Percentiles rank a stretch among this genome's conserved stretches.
Conservation (phyloP, 2,797 vertebrate genomes). For the Cottoperca gobio region DNA sequence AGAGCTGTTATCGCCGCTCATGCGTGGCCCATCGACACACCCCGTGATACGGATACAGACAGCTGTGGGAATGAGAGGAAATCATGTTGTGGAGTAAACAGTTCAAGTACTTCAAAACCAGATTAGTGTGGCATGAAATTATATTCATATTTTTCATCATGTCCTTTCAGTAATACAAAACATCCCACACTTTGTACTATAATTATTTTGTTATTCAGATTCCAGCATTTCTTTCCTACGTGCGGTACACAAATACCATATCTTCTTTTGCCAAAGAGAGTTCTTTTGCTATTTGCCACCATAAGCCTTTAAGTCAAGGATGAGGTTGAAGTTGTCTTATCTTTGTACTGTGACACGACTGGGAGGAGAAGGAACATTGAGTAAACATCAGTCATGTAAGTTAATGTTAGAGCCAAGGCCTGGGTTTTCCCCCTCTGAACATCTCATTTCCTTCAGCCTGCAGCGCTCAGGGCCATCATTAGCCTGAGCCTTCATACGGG, state of each 20-base stretch:
- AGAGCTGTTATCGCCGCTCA: conserved; percentile 67
- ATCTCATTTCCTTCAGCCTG: conserved; percentile 74
- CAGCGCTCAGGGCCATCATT: conserved; percentile 70
- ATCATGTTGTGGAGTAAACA: conserved; percentile 57
- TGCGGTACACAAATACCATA: background rate
- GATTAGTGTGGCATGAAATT: conserved; percentile 18
- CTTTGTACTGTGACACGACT: conserved; percentile 37
- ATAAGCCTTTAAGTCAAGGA: conserved; percentile 24
- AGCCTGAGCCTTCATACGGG: conserved; percentile 61
- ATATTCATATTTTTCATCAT: conserved; percentile 3
- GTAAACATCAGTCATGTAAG: conserved; percentile 70
- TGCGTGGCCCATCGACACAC: conserved; percentile 44
- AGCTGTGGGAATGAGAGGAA: conserved; percentile 57
- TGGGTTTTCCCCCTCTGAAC: conserved; percentile 73
- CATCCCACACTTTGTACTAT: background rate
- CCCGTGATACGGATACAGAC: conserved; percentile 52
- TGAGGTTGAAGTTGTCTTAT: conserved; percentile 43
- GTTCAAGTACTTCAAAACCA: conserved; percentile 23
- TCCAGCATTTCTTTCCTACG: background rate
- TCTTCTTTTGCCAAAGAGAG: background rate
- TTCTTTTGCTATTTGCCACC: conserved; percentile 21
- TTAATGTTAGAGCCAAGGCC: conserved; percentile 67
- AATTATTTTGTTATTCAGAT: conserved; percentile 4
- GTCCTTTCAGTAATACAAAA: conserved; percentile 3
- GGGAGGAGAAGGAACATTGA: conserved; percentile 38